Conservation (phyloP, 2,797 vertebrate species). For the Lacerta viridis region DNA sequence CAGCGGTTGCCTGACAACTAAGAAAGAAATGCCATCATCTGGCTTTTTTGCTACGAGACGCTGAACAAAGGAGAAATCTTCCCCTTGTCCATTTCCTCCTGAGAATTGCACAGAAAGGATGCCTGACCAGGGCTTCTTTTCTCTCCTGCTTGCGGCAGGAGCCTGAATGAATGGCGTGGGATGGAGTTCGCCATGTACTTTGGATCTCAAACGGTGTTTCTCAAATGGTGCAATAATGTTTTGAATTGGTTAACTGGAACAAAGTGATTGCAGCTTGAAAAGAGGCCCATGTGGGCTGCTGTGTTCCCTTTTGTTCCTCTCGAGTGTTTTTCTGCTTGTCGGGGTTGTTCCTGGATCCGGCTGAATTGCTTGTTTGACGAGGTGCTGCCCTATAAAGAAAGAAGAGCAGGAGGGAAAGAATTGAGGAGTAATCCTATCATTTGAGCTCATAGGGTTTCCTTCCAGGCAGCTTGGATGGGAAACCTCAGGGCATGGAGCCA, state of each 20-base stretch:
- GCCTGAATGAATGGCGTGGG: slow-evolving; percentile 13
- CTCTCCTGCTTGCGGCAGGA: background rate
- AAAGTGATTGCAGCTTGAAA: slow-evolving; percentile 30
- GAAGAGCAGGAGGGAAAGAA: background rate
- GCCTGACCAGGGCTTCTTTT: background rate
- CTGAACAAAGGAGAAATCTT: slow-evolving; percentile 29
- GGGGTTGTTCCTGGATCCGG: slow-evolving; percentile 30
- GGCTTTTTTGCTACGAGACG: background rate
- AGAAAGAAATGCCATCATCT: background rate
- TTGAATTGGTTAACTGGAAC: slow-evolving; percentile 35
- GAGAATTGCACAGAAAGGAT: slow-evolving; percentile 16
- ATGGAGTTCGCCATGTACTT: slow-evolving; percentile 33
- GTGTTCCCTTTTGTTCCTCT: slow-evolving; percentile 36
- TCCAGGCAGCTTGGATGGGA: too few species aligned
- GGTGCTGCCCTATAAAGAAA: slow-evolving; percentile 33
- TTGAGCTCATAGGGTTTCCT: background rate
- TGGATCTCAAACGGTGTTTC: background rate
- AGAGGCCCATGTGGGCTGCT: background rate
- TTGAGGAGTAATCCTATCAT: slow-evolving; percentile 25
- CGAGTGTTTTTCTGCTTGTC: background rate
- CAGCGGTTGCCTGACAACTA: background rate
- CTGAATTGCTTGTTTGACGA: slow-evolving; percentile 50
- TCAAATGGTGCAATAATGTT: slow-evolving; percentile 30
- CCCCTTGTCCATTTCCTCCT: background rate
- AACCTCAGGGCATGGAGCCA: too few species aligned